phyloP scores from a whole-genome alignment of 2,113 vertebrate species.

The Sceloporus undulatus region DNA sequence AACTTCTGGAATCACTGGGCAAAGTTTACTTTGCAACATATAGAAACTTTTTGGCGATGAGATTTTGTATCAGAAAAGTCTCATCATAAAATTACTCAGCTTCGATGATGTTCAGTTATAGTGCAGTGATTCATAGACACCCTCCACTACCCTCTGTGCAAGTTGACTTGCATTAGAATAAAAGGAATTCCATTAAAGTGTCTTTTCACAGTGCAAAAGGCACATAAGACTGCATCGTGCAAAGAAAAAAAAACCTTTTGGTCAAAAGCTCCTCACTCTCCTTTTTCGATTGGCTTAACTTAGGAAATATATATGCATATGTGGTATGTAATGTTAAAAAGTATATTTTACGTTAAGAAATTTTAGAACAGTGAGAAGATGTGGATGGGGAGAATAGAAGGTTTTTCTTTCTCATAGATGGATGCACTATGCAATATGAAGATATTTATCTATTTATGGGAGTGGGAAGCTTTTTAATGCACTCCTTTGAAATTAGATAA shows the following conservation, averaged over 20 bases:
- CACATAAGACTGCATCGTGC: not conserved
- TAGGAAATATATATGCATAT: not conserved
- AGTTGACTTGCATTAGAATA: not conserved
- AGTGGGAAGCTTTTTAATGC: not conserved
- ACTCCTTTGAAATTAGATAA: slow-evolving; percentile 12
- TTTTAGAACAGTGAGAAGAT: not conserved
- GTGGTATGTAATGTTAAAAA: not conserved
- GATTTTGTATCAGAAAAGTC: not conserved
- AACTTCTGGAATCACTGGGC: too few species aligned
- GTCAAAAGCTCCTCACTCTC: not conserved
- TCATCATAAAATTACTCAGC: not conserved
- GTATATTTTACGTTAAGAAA: not conserved
- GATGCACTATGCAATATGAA: not conserved
- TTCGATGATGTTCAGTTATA: not conserved
- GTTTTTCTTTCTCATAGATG: not conserved
- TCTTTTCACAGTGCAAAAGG: not conserved
- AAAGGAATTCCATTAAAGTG: not conserved
- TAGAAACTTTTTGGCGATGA: too few species aligned
- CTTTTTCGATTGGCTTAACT: not conserved
- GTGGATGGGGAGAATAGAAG: not conserved
- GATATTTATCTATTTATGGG: not conserved
- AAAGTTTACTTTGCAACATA: too few species aligned
- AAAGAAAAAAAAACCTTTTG: not conserved
- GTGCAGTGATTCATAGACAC: not conserved
- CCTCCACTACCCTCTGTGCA: not conserved